Evolutionary conservation across 2,888 invertebrate genomes (phyloP).

Genomic region (Chrysina gloriosa): DNA sequence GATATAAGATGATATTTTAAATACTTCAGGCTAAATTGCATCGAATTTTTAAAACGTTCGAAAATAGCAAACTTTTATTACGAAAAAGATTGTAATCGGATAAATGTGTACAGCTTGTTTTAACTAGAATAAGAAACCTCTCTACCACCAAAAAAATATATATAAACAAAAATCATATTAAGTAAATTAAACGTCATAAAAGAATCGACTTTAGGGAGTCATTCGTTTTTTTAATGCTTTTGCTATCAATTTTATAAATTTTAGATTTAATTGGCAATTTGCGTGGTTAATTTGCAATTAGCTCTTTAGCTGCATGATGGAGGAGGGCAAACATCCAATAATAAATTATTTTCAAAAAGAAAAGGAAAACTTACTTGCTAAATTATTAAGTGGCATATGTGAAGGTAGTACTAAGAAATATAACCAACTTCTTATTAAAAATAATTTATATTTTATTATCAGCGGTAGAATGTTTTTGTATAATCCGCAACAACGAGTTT

Average conservation of each 20-base stretch:
- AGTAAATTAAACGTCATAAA: conserved; percentile 6
- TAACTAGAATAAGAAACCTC: conserved; percentile 58
- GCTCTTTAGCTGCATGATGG: background rate
- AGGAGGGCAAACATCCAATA: background rate
- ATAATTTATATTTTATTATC: conserved; percentile 10
- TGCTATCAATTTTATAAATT: conserved; percentile 13
- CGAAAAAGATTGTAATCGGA: conserved; percentile 27
- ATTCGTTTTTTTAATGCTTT: conserved; percentile 18
- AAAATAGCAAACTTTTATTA: background rate
- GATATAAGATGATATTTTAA: conserved; percentile 55
- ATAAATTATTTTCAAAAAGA: conserved; percentile 29
- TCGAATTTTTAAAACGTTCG: background rate
- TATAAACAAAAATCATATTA: background rate
- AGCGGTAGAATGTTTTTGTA: background rate
- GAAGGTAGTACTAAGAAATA: too few relatives aligned
- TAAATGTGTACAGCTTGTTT: conserved; percentile 36
- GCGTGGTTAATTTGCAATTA: background rate
- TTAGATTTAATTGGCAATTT: background rate
- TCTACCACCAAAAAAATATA: conserved; percentile 54
- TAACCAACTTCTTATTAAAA: background rate
- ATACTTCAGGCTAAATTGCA: conserved; percentile 57
- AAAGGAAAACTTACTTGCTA: background rate
- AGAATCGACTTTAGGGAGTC: conserved; percentile 16
- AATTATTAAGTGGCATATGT: too few relatives aligned
- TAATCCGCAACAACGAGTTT: background rate